phyloP scores from a whole-genome alignment of 2,888 invertebrate species.

The Epinotia brunnichana region DNA sequence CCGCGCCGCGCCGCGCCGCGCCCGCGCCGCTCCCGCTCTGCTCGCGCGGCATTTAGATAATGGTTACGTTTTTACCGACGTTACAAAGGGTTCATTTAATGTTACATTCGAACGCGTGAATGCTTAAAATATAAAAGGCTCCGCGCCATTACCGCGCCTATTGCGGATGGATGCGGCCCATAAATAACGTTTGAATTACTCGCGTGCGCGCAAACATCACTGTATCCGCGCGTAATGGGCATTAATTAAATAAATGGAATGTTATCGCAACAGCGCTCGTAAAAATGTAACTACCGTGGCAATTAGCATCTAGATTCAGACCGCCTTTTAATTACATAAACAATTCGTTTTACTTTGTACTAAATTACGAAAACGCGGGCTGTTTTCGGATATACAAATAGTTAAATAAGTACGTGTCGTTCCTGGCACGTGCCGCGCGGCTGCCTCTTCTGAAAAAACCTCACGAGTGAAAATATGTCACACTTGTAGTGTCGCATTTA shows the following conservation, averaged over 20 bases:
- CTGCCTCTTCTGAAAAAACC: not conserved
- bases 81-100: constrained; percentile 36
- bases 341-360: not conserved
- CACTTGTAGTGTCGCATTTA: constrained; percentile 14
- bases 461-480: constrained; percentile 12
- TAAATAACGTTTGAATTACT: constrained; percentile 28
- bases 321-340: not conserved
- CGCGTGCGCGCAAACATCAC: constrained; percentile 13
- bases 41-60: constrained; percentile 22
- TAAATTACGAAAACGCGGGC: not conserved
- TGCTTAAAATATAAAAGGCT: constrained; percentile 36
- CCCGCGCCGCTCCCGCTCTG: not conserved
- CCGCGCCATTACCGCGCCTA: constrained; percentile 25
- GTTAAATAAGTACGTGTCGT: not conserved
- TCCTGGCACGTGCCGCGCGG: not conserved
- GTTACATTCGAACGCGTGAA: constrained; percentile 30
- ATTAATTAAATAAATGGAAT: constrained; percentile 27
- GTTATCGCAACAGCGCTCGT: constrained; percentile 6
- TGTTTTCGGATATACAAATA: not conserved
- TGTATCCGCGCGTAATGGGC: constrained; percentile 10
- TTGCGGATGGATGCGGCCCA: constrained; percentile 29
- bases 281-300: constrained; percentile 16
- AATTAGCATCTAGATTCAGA: constrained; percentile 16
- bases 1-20: not conserved
- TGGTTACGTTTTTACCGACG: constrained; percentile 32